These are phyloP conservation scores for Ceratotherium simum DNA, from an alignment of 2,113 vertebrate species.

Conservation along the genomic window DNA sequence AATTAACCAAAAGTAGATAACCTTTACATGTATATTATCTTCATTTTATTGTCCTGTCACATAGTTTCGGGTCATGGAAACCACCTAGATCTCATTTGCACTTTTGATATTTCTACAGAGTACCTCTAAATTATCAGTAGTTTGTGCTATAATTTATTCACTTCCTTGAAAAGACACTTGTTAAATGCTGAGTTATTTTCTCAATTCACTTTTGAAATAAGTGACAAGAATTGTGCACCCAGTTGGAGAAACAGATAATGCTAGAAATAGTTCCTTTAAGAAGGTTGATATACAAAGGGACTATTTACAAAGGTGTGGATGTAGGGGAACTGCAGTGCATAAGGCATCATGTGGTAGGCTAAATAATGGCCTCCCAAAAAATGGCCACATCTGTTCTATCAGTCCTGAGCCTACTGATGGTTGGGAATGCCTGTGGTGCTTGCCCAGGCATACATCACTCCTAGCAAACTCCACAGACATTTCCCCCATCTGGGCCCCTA, in stretches of 20 bases:
- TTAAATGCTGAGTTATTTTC: background rate
- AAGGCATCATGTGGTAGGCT: background rate
- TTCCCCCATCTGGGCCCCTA: too few species aligned
- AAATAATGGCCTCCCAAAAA: background rate
- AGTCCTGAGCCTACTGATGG: too few species aligned
- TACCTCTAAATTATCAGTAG: background rate
- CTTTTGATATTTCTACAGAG: background rate
- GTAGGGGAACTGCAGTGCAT: background rate
- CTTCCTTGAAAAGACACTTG: background rate
- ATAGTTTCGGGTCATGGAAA: background rate
- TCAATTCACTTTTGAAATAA: background rate
- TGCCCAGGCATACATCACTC: too few species aligned
- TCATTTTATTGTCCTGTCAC: background rate
- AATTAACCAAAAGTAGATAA: background rate
- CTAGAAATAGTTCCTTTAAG: background rate
- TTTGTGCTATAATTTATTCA: background rate
- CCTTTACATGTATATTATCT: background rate
- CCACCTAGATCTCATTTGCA: background rate
- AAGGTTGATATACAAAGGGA: background rate
- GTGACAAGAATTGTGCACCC: background rate
- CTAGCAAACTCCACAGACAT: too few species aligned
- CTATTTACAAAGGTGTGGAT: background rate
- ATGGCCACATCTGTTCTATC: background rate
- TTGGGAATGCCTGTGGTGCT: too few species aligned
- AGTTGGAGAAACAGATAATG: too few species aligned